Percentiles rank a stretch among this genome's conserved stretches.
Evolutionary conservation across 2,113 vertebrate species (phyloP).

Genomic region (Martes martes): DNA sequence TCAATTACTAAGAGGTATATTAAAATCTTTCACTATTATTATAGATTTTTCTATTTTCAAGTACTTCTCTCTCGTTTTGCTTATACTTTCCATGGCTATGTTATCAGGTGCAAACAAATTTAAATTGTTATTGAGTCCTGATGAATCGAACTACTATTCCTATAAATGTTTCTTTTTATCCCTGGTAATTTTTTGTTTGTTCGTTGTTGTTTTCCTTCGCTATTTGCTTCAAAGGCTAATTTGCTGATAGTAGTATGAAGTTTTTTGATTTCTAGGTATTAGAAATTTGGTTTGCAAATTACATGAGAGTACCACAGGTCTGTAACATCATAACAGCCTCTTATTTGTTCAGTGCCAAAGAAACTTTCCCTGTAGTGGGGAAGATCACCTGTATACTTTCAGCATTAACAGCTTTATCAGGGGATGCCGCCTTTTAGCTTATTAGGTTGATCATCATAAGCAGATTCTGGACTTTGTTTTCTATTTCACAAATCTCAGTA

Average conservation of each 20-base stretch:
- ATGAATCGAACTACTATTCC: not conserved
- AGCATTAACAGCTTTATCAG: not conserved
- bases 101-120: not conserved
- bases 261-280: not conserved
- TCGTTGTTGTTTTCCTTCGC: not conserved
- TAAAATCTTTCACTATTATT: slow-evolving; percentile 1
- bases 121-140: not conserved
- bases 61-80: not conserved
- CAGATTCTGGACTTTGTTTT: not conserved
- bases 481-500: not conserved
- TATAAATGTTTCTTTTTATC: not conserved
- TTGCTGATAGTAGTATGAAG: not conserved
- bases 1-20: not conserved
- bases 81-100: not conserved
- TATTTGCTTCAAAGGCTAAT: not conserved
- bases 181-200: not conserved
- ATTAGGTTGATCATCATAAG: not conserved
- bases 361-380: not conserved
- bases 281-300: not conserved
- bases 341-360: not conserved
- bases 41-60: not conserved
- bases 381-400: not conserved
- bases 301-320: not conserved
- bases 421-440: not conserved
- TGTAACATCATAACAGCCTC: not conserved